These are phyloP conservation scores for Alentia gelatinosa DNA, from an alignment of 2,888 invertebrate genomes.

Conservation along the genomic window DNA sequence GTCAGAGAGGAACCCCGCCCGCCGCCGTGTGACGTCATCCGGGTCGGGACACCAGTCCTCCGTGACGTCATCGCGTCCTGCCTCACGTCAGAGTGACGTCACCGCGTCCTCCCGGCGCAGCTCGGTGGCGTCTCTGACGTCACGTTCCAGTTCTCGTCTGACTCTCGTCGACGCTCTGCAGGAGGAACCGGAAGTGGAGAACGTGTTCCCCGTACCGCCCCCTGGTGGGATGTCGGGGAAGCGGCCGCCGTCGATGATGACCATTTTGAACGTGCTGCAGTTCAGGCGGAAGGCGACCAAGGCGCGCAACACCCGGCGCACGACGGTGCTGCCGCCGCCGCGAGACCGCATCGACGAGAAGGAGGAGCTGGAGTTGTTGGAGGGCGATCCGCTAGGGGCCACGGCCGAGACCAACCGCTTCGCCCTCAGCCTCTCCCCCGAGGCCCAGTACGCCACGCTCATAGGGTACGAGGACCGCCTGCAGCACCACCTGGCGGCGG, in stretches of 20 bases:
- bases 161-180: background rate
- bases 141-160: background rate
- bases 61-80: too few relatives aligned
- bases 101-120: constrained; percentile 9
- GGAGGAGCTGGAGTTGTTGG: constrained; percentile 20
- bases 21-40: too few relatives aligned
- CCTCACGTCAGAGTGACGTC: too few relatives aligned
- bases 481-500: background rate
- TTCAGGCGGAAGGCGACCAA: background rate
- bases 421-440: background rate
- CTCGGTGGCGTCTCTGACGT: background rate
- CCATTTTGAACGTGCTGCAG: background rate
- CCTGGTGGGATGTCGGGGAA: background rate
- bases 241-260: background rate
- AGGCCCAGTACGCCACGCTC: constrained; percentile 26
- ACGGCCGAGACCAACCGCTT: background rate
- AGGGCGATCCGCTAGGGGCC: background rate
- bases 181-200: background rate
- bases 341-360: background rate
- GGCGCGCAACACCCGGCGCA: background rate
- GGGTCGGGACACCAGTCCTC: too few relatives aligned
- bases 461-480: constrained; percentile 21
- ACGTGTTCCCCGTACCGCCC: background rate
- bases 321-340: background rate
- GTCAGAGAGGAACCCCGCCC: background rate